Conservation (phyloP, 2,113 vertebrate genomes). For the Paracanthobrama guichenoti region DNA sequence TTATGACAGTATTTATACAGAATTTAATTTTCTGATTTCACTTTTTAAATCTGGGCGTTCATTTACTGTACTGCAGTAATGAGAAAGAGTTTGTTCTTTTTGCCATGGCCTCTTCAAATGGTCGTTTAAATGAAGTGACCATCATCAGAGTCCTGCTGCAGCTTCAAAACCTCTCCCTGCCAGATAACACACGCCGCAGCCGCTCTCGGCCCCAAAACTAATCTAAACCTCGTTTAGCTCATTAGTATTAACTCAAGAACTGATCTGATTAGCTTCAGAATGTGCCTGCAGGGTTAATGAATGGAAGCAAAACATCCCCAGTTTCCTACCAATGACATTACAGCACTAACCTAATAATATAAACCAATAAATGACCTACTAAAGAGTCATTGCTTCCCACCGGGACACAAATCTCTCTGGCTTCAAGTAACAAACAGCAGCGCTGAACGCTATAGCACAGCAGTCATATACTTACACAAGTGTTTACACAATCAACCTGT, state of each 20-base stretch:
- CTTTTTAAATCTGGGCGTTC: too few relatives aligned
- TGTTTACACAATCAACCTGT: neutral
- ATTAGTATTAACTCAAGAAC: constrained; percentile 42
- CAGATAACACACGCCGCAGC: neutral
- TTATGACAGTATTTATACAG: too few relatives aligned
- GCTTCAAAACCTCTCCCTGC: neutral
- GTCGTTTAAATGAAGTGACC: too few relatives aligned
- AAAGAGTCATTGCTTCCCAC: constrained; percentile 25
- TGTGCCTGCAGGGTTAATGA: constrained; percentile 47
- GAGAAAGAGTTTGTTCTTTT: too few relatives aligned
- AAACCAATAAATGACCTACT: constrained; percentile 51
- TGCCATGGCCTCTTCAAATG: too few relatives aligned
- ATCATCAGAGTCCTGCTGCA: neutral
- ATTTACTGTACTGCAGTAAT: too few relatives aligned
- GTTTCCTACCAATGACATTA: constrained; percentile 40
- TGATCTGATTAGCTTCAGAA: constrained; percentile 42
- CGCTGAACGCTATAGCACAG: neutral
- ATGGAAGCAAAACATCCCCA: constrained; percentile 42
- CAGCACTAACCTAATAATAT: constrained; percentile 49
- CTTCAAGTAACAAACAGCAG: constrained; percentile 15
- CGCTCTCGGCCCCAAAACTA: constrained; percentile 1
- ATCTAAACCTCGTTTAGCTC: constrained; percentile 36
- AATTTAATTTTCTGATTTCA: too few relatives aligned
- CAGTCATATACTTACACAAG: neutral
- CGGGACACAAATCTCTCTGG: neutral